phyloP scores from a whole-genome alignment of 2,888 invertebrate genomes.

The Nebria brevicollis region DNA sequence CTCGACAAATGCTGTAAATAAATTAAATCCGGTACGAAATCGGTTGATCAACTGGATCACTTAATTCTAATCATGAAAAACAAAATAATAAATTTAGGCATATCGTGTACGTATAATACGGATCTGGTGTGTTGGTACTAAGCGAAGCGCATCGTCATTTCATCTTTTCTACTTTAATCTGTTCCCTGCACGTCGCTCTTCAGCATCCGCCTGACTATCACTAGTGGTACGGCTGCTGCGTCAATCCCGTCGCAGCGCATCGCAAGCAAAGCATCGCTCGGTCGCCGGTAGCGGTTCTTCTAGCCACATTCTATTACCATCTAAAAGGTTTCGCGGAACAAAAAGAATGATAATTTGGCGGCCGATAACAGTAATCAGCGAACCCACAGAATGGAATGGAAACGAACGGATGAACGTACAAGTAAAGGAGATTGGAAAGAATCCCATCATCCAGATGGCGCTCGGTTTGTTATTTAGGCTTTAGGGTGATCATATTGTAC shows the following conservation, averaged over 20 bases:
- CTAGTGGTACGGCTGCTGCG: slow-evolving; percentile 14
- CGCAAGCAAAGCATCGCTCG: slow-evolving; percentile 5
- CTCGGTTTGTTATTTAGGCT: too few species aligned
- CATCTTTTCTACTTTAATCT: slow-evolving; percentile 18
- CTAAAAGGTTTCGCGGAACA: slow-evolving; percentile 56
- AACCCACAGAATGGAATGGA: slow-evolving; percentile 50
- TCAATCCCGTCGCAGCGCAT: slow-evolving; percentile 33
- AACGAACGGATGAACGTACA: not conserved
- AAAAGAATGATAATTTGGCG: slow-evolving; percentile 57
- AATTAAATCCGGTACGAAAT: slow-evolving; percentile 36
- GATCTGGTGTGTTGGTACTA: not conserved
- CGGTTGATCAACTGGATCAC: not conserved
- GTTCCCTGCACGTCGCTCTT: slow-evolving; percentile 17
- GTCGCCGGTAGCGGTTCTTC: slow-evolving; percentile 28
- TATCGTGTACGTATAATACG: not conserved
- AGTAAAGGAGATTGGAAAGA: not conserved
- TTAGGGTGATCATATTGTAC: too few species aligned
- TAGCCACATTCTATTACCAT: slow-evolving; percentile 47
- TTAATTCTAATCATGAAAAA: not conserved
- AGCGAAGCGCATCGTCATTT: slow-evolving; percentile 25
- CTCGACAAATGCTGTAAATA: slow-evolving; percentile 37
- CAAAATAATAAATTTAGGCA: too few species aligned
- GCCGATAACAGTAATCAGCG: slow-evolving; percentile 55
- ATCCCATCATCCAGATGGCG: not conserved
- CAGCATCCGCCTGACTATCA: slow-evolving; percentile 5